A percentile compares a stretch with the other conserved stretches of the same genome.
Evolutionary conservation across 2,797 vertebrate genomes (phyloP).

Genomic region (Anableps anableps): DNA sequence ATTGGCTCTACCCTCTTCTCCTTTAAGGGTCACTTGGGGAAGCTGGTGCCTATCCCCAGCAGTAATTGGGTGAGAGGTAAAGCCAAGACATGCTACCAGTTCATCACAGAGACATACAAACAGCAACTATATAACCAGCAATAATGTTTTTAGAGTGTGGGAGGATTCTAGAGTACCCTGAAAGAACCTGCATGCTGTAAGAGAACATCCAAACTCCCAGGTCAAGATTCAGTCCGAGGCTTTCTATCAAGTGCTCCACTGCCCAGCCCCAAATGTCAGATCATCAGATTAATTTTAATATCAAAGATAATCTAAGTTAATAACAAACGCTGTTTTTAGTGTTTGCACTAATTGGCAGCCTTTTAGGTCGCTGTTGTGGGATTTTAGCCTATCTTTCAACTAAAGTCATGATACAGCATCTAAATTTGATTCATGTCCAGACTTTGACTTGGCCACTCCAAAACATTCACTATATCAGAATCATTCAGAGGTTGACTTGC

Average conservation of each 20-base stretch:
- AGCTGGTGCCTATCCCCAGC: not conserved
- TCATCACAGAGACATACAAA: not conserved
- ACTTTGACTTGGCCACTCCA: not conserved
- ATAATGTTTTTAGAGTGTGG: not conserved
- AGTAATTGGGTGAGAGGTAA: fast-evolving
- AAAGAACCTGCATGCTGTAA: not conserved
- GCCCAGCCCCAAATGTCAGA: not conserved
- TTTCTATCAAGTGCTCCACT: not conserved
- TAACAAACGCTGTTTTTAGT: not conserved
- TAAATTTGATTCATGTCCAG: no score
- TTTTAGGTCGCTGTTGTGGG: no score
- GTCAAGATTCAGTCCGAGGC: not conserved
- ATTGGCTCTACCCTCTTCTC: not conserved
- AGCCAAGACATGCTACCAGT: no score
- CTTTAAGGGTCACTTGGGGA: not conserved
- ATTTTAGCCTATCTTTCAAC: no score
- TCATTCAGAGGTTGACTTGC: not conserved
- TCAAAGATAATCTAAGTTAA: not conserved
- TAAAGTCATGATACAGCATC: no score
- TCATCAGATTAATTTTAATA: not conserved
- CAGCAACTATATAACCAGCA: not conserved
- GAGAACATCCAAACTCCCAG: no score
- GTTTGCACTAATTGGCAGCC: no score
- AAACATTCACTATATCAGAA: not conserved
- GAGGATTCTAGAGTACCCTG: not conserved